Evolutionary conservation across 2,888 invertebrate genomes (phyloP).

Genomic region (Dione juno): DNA sequence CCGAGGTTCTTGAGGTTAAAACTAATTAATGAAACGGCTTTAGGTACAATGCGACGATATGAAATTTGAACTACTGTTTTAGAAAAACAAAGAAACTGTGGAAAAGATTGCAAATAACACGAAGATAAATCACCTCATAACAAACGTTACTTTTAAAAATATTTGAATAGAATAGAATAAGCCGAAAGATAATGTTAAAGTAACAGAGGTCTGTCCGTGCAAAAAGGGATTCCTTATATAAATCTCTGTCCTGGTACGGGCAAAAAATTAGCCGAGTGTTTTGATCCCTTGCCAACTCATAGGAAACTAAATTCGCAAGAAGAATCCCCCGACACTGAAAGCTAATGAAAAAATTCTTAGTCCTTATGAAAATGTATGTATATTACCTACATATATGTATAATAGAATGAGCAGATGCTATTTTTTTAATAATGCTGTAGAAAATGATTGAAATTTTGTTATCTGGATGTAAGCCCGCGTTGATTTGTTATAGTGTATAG

Average conservation of each 20-base stretch:
- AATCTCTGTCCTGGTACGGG: slow-evolving; percentile 33
- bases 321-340: slow-evolving; percentile 30
- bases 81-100: too few relatives aligned
- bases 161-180: slow-evolving; percentile 17
- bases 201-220: slow-evolving; percentile 7
- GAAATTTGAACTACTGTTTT: too few relatives aligned
- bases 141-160: slow-evolving; percentile 2
- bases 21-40: too few relatives aligned
- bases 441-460: background rate
- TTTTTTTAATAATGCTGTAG: background rate
- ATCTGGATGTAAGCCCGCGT: too few relatives aligned
- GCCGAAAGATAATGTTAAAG: slow-evolving; percentile 14
- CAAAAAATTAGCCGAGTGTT: slow-evolving; percentile 33
- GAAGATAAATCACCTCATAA: slow-evolving; percentile 2
- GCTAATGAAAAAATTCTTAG: slow-evolving; percentile 43
- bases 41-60: too few relatives aligned
- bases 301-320: slow-evolving; percentile 36
- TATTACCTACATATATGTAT: background rate
- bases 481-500: too few relatives aligned
- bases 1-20: too few relatives aligned
- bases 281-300: slow-evolving; percentile 43
- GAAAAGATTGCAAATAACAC: slow-evolving; percentile 4
- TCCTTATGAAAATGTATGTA: slow-evolving; percentile 32
- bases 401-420: background rate
- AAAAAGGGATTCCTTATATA: slow-evolving; percentile 30